These are phyloP conservation scores for Steromphala cineraria DNA, from an alignment of 2,888 invertebrate species.

Conservation along the genomic window DNA sequence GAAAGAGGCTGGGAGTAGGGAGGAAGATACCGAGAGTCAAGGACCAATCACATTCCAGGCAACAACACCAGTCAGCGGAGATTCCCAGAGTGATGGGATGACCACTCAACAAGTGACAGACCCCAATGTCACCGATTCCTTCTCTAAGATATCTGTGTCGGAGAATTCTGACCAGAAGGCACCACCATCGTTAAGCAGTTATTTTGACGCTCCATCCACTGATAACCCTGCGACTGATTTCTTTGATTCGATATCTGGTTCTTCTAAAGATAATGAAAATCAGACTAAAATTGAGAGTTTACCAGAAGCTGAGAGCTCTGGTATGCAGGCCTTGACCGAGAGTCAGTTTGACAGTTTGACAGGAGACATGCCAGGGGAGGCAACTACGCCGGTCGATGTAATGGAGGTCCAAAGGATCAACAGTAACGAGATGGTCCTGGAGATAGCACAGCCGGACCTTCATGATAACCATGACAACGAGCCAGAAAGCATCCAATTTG, in stretches of 20 bases:
- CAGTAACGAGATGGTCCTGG: neutral
- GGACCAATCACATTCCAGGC: slow-evolving; percentile 4
- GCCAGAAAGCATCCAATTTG: slow-evolving; percentile 49
- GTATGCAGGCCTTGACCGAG: neutral
- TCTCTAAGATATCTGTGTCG: too few relatives aligned
- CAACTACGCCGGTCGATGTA: neutral
- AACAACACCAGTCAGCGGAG: neutral
- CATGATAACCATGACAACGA: slow-evolving; percentile 26
- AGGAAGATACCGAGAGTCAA: neutral
- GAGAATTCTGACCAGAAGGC: neutral
- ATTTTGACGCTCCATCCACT: slow-evolving; percentile 46
- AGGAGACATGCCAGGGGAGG: neutral
- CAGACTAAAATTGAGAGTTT: neutral
- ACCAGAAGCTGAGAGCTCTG: neutral
- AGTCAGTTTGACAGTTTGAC: slow-evolving; percentile 11
- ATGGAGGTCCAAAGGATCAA: neutral
- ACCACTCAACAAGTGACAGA: neutral
- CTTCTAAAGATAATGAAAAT: neutral
- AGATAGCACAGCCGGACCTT: too few relatives aligned
- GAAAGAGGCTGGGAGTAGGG: slow-evolving; percentile 22
- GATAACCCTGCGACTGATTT: slow-evolving; percentile 52
- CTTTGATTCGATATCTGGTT: slow-evolving; percentile 49
- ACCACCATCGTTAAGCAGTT: slow-evolving; percentile 52
- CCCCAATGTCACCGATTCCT: too few relatives aligned
- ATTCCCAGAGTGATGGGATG: neutral